Percentiles rank a stretch among this genome's conserved stretches.
These are phyloP conservation scores for Synanthedon tipuliformis DNA, from an alignment of 2,888 invertebrate species.

Conservation along the genomic window DNA sequence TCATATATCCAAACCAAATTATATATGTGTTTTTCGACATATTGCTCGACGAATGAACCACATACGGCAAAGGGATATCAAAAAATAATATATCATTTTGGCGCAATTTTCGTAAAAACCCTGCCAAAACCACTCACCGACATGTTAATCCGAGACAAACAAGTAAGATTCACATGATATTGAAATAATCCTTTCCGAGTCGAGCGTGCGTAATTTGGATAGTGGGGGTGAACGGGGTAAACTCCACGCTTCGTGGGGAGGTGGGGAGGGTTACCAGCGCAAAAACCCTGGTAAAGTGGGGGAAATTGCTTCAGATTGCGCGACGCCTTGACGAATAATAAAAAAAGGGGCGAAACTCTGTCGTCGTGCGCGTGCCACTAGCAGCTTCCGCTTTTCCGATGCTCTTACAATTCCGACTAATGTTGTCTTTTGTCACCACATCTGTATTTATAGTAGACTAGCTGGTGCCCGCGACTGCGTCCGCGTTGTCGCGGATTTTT, in stretches of 20 bases:
- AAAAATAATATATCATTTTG: not conserved
- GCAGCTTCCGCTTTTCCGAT: too few species aligned
- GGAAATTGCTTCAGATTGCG: slow-evolving; percentile 24
- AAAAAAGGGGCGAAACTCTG: slow-evolving; percentile 3
- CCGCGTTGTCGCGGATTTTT: too few species aligned
- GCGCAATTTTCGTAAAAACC: not conserved
- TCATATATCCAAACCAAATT: too few species aligned
- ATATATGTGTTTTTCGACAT: too few species aligned
- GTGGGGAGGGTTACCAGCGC: slow-evolving; percentile 17
- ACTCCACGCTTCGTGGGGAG: slow-evolving; percentile 1
- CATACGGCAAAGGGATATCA: not conserved
- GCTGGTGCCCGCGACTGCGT: too few species aligned
- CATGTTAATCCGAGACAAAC: slow-evolving; percentile 22
- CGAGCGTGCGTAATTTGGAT: not conserved
- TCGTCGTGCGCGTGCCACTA: too few species aligned
- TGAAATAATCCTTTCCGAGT: slow-evolving; percentile 11
- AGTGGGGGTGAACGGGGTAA: not conserved
- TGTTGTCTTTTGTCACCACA: too few species aligned
- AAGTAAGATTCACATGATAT: slow-evolving; percentile 20
- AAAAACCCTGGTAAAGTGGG: slow-evolving; percentile 18
- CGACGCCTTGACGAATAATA: slow-evolving; percentile 4
- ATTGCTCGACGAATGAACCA: too few species aligned
- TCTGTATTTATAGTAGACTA: too few species aligned
- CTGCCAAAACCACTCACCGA: slow-evolving; percentile 5
- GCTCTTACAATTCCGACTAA: too few species aligned